A percentile compares a stretch with the other conserved stretches of the same genome.
Conservation (phyloP, 2,888 invertebrate genomes). For the Graphium colonna region DNA sequence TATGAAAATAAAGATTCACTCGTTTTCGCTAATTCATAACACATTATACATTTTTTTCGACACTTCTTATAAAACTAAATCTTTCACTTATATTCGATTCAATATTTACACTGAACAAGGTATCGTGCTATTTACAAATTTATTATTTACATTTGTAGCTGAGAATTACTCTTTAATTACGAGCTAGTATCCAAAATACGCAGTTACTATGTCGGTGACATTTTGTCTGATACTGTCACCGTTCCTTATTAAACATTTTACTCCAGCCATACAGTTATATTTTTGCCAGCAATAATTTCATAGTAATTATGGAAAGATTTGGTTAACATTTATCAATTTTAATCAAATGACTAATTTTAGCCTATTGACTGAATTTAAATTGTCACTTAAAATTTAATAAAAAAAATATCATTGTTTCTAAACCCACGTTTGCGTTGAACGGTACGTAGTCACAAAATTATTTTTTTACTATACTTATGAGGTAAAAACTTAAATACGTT, state of each 20-base stretch:
- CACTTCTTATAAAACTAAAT: conserved; percentile 20
- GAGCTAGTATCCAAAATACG: conserved; percentile 56
- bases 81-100: conserved; percentile 28
- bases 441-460: too few species aligned
- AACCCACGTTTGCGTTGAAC: too few species aligned
- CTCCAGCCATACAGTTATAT: too few species aligned
- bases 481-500: too few species aligned
- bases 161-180: conserved; percentile 35
- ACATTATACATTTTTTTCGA: conserved; percentile 13
- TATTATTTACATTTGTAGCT: conserved; percentile 38
- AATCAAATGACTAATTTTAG: too few species aligned
- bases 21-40: conserved; percentile 27
- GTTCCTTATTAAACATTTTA: conserved; percentile 10
- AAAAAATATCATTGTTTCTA: too few species aligned
- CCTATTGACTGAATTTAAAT: too few species aligned
- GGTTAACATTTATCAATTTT: too few species aligned
- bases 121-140: conserved; percentile 38
- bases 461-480: too few species aligned
- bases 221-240: conserved; percentile 35
- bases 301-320: too few species aligned
- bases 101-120: conserved; percentile 30
- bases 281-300: too few species aligned
- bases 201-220: conserved; percentile 53
- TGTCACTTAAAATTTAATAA: too few species aligned
- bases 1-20: conserved; percentile 16